Evolutionary conservation across 1,140 invertebrate species (phyloP).

Genomic region (Bombus difficillimus): DNA sequence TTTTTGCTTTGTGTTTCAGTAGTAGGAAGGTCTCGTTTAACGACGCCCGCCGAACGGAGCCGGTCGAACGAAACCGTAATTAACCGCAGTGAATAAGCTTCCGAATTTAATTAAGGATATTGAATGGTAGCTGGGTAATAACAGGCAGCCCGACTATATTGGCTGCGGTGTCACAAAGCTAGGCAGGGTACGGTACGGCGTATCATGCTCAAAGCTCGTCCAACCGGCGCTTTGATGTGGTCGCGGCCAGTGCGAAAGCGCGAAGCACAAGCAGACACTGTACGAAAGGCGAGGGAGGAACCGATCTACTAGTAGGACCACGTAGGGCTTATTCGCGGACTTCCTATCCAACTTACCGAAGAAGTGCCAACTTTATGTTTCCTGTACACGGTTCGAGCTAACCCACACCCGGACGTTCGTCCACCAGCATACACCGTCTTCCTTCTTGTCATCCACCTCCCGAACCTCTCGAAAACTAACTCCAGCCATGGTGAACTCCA

Average conservation of each 20-base stretch:
- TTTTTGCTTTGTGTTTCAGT: slow-evolving; percentile 67
- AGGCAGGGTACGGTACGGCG: slow-evolving; percentile 72
- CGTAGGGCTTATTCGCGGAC: slow-evolving; percentile 73
- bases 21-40: slow-evolving; percentile 72
- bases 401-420: slow-evolving; percentile 10
- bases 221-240: slow-evolving; percentile 81
- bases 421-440: background rate
- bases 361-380: slow-evolving; percentile 64
- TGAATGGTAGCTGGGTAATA: slow-evolving; percentile 81
- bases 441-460: background rate
- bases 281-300: slow-evolving; percentile 62
- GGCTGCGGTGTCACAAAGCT: slow-evolving; percentile 81
- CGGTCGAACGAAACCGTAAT: slow-evolving; percentile 80
- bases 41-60: slow-evolving; percentile 61
- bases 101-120: slow-evolving; percentile 83
- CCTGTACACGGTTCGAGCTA: slow-evolving; percentile 38
- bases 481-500: slow-evolving; percentile 26
- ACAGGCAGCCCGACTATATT: slow-evolving; percentile 79
- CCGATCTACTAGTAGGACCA: slow-evolving; percentile 59
- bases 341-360: slow-evolving; percentile 67
- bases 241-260: slow-evolving; percentile 79
- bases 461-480: slow-evolving; percentile 33
- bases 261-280: slow-evolving; percentile 73
- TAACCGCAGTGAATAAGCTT: slow-evolving; percentile 83
- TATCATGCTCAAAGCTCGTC: slow-evolving; percentile 80